Percentiles rank a stretch among this genome's conserved stretches.
These are phyloP conservation scores for Drosophila diplacantha DNA, from an alignment of 2,888 invertebrate genomes.

Conservation along the genomic window DNA sequence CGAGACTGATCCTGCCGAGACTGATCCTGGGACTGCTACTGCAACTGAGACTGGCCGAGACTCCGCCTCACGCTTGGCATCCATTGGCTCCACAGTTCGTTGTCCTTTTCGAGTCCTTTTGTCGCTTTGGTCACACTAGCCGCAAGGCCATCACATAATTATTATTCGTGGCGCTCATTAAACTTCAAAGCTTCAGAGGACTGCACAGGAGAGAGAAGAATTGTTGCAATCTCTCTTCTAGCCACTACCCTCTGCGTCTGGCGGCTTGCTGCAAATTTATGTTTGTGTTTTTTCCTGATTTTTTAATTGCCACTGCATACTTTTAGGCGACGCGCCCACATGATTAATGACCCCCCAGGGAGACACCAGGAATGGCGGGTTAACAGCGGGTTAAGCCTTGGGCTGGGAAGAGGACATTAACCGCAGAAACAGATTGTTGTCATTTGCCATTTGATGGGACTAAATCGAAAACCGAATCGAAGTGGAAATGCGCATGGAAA, in stretches of 20 bases:
- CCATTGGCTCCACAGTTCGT: conserved; percentile 11
- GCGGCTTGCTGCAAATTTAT: conserved; percentile 55
- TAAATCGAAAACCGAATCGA: conserved; percentile 50
- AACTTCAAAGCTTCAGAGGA: conserved; percentile 21
- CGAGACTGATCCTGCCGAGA: too few species aligned
- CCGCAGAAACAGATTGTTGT: conserved; percentile 67
- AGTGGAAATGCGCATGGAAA: conserved; percentile 25
- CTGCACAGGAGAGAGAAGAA: conserved; percentile 23
- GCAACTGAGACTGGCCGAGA: conserved; percentile 14
- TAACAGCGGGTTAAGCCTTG: conserved; percentile 4
- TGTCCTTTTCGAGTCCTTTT: conserved; percentile 14
- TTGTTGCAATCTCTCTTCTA: conserved; percentile 23
- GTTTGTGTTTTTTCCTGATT: conserved; percentile 35
- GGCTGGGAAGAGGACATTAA: conserved; percentile 15
- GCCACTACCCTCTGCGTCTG: conserved; percentile 23
- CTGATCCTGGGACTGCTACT: neutral
- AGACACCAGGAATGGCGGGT: conserved; percentile 1
- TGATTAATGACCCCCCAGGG: conserved; percentile 60
- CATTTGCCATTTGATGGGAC: conserved; percentile 63
- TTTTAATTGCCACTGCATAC: conserved; percentile 56
- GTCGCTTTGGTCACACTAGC: conserved; percentile 11
- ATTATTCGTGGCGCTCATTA: conserved; percentile 22
- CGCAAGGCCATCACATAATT: conserved; percentile 6
- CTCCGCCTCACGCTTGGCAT: conserved; percentile 14
- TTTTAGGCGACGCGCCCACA: conserved; percentile 59